These are phyloP conservation scores for Crotalus helleri DNA, from an alignment of 2,113 vertebrate species.

Conservation along the genomic window DNA sequence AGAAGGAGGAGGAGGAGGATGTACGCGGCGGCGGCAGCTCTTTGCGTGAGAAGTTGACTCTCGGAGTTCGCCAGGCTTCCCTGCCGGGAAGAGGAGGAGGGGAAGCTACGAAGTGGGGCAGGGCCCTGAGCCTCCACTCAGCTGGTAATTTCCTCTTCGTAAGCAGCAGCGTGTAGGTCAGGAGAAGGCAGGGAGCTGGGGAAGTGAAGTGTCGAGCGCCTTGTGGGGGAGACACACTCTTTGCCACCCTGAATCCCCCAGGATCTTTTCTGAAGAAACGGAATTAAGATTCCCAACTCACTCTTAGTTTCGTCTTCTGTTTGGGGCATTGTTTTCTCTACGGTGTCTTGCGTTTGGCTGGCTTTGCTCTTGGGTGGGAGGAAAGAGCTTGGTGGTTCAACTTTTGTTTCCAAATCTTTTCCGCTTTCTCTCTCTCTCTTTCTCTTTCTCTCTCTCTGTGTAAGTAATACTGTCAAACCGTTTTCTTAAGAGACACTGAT, in stretches of 20 bases:
- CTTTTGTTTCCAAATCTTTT: not conserved
- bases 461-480: not conserved
- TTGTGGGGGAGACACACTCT: not conserved
- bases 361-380: not conserved
- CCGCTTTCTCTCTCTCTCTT: not conserved
- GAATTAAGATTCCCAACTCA: not conserved
- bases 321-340: not conserved
- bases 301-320: too few relatives aligned
- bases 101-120: not conserved
- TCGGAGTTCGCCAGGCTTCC: not conserved
- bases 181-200: not conserved
- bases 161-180: not conserved
- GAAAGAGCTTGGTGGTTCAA: not conserved
- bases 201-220: not conserved
- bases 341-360: not conserved
- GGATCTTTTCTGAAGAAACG: not conserved
- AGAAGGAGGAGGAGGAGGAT: not conserved
- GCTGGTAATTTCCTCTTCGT: not conserved
- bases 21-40: not conserved
- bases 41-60: slow-evolving; percentile 18
- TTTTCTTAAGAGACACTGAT: not conserved
- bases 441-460: too few relatives aligned
- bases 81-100: slow-evolving; percentile 9
- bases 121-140: not conserved
- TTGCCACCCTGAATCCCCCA: not conserved